Evolutionary conservation across 92 coral and sea anemone species (phyloP), one percentile per base, ranked within the genome.

Genomic region (Actinostola sp.): DNA sequence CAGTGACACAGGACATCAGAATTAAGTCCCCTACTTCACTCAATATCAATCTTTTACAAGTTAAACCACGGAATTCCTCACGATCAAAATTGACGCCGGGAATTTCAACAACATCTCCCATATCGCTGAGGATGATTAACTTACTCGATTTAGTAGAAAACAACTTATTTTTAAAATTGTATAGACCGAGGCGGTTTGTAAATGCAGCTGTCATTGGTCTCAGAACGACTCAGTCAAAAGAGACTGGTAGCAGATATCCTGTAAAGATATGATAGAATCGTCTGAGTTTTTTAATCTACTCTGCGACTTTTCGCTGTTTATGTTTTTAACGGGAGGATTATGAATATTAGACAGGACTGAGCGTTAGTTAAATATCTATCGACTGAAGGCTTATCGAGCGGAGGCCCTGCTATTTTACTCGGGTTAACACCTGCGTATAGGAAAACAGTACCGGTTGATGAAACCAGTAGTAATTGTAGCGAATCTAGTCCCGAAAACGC

Each of bases 341-440:
- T 24, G 36, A 57, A 57, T 57, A 26, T 57, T 21, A 57, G 63
- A 57, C 26, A 30, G 10, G 63, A 57, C n/a, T 57, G 38, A 57
- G 63, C 63, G 38, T 57, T 57, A 38, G 25, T 57, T 57, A 57
- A 57, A 57, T 29, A 57, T 57, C 63, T n/a, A n/a, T n/a, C n/a
- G n/a, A n/a, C n/a, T n/a, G n/a, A n/a, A n/a, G n/a, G n/a, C n/a
- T n/a, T n/a, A n/a, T n/a, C n/a, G n/a, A n/a, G n/a, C n/a, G n/a
- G n/a, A n/a, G n/a, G n/a, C n/a, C n/a, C n/a, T n/a, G n/a, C n/a
- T n/a, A n/a, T n/a, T n/a, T n/a, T n/a, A n/a, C n/a, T n/a, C n/a
- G n/a, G n/a, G n/a, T n/a, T n/a, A n/a, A n/a, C n/a, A n/a, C n/a
- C n/a, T n/a, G n/a, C n/a, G n/a, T n/a, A n/a, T n/a, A n/a, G n/a